phyloP scores from a whole-genome alignment of 2,113 vertebrate genomes.

The Oreochromis niloticus region DNA sequence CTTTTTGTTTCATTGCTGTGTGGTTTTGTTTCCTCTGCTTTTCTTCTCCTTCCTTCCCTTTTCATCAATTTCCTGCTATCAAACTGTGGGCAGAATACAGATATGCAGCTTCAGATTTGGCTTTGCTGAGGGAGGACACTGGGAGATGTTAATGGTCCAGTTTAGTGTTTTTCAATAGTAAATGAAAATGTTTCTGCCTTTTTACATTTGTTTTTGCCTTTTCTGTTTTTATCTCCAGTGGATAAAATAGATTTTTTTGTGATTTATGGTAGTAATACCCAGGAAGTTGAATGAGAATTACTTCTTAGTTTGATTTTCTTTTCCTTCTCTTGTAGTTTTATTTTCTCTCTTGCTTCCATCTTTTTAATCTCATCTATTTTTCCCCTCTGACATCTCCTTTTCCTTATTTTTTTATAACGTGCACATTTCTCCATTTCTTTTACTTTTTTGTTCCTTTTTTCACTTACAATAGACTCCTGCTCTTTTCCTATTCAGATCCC shows the following conservation, averaged over 20 bases:
- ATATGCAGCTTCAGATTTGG: neutral
- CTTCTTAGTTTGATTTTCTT: neutral
- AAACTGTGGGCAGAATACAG: neutral
- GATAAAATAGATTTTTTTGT: neutral
- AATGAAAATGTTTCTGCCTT: neutral
- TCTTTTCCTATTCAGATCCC: neutral
- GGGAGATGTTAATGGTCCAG: neutral
- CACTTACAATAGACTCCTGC: neutral
- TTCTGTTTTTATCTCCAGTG: neutral
- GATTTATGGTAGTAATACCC: neutral
- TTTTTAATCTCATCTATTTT: neutral
- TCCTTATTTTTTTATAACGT: neutral
- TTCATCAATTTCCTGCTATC: neutral
- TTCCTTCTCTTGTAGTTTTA: neutral
- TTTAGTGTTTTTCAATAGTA: neutral
- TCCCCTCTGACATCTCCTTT: neutral
- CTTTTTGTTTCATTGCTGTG: neutral
- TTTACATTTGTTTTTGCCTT: neutral
- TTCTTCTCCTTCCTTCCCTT: neutral
- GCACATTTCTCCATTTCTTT: neutral
- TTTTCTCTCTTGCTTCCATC: neutral
- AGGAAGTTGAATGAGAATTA: neutral
- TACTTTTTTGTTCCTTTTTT: neutral
- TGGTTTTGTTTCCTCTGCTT: neutral
- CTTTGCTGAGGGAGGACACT: neutral